phyloP scores from a whole-genome alignment of 2,797 vertebrate genomes.

The Darevskia nairensis region DNA sequence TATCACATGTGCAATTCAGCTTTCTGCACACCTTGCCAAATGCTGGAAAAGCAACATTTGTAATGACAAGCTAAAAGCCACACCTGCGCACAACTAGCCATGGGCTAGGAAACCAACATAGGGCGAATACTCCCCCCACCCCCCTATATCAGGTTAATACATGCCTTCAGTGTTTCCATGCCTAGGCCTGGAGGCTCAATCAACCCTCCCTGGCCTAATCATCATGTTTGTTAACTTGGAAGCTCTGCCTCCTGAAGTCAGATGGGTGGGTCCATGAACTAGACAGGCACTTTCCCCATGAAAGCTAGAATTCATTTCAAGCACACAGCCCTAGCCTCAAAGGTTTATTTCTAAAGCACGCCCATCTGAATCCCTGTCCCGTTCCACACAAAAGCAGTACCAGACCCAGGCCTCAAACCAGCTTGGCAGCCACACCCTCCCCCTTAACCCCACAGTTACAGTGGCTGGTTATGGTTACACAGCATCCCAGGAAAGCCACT shows the following conservation, averaged over 20 bases:
- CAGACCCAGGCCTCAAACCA: not conserved
- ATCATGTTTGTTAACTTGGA: not conserved
- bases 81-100: too few relatives aligned
- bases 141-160: too few relatives aligned
- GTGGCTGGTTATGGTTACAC: not conserved
- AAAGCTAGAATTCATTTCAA: not conserved
- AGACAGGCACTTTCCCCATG: not conserved
- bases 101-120: not conserved
- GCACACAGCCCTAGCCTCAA: too few relatives aligned
- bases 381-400: not conserved
- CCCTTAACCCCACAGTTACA: not conserved
- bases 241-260: not conserved
- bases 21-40: not conserved
- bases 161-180: not conserved
- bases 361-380: too few relatives aligned
- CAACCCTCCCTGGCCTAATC: not conserved
- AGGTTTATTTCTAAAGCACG: too few relatives aligned
- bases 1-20: not conserved
- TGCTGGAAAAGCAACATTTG: not conserved
- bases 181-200: not conserved
- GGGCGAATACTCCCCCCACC: not conserved
- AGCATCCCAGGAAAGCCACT: too few relatives aligned
- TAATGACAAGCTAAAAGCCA: not conserved
- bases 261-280: not conserved
- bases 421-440: not conserved